Evolutionary conservation across 2,888 invertebrate species (phyloP).

Genomic region (Odontothrips loti): DNA sequence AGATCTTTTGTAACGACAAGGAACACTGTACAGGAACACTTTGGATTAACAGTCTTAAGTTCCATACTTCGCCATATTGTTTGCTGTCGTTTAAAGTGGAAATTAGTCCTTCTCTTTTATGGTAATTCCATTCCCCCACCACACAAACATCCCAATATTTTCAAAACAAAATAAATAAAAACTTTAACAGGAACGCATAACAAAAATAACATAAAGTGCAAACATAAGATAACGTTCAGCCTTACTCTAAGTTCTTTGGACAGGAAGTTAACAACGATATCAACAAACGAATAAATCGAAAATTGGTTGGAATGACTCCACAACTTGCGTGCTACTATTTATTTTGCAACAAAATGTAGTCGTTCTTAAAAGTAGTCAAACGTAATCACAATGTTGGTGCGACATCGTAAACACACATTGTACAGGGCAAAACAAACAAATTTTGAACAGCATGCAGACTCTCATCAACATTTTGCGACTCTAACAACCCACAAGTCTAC

Average conservation of each 20-base stretch:
- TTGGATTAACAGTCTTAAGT: background rate
- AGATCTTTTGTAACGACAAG: background rate
- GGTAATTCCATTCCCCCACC: background rate
- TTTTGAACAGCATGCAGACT: too few species aligned
- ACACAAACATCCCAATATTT: background rate
- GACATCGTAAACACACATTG: too few species aligned
- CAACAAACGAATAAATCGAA: background rate
- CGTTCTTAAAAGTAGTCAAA: too few species aligned
- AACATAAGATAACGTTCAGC: background rate
- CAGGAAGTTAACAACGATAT: background rate
- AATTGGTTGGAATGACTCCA: background rate
- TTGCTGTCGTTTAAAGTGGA: background rate
- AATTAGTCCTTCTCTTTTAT: background rate
- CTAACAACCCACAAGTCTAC: too few species aligned
- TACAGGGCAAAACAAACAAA: too few species aligned
- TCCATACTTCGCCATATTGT: background rate
- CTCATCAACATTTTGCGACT: too few species aligned
- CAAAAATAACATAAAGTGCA: slow-evolving; percentile 18
- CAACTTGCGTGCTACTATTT: background rate
- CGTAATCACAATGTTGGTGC: too few species aligned
- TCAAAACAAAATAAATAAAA: background rate
- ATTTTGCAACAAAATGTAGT: too few species aligned
- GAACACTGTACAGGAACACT: background rate
- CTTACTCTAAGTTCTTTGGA: background rate
- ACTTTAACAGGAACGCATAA: slow-evolving; percentile 10